Percentiles rank a stretch among this genome's conserved stretches.
Evolutionary conservation across 2,797 vertebrate species (phyloP).

Genomic region (Monodelphis domestica): DNA sequence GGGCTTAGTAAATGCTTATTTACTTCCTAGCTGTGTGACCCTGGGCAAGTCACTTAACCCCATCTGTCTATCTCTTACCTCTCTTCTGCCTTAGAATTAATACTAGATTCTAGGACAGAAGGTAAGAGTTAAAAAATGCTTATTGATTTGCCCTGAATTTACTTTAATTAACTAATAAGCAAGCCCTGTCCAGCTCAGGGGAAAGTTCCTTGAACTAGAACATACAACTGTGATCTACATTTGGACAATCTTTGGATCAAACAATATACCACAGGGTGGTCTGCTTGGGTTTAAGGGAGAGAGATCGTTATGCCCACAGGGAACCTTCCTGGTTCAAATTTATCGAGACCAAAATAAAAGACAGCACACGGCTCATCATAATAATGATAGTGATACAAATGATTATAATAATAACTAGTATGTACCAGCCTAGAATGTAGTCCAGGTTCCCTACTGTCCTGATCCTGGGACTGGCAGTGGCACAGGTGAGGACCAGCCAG

Average conservation of each 20-base stretch:
- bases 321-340: not conserved
- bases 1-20: not conserved
- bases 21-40: no score
- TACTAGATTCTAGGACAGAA: no score
- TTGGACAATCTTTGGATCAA: not conserved
- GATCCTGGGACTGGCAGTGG: not conserved
- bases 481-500: not conserved
- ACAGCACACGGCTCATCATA: not conserved
- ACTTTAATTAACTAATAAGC: not conserved
- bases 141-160: not conserved
- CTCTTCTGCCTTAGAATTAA: no score
- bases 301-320: not conserved
- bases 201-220: not conserved
- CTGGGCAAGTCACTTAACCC: no score
- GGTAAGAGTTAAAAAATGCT: no score
- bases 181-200: not conserved
- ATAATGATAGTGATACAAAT: not conserved
- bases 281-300: not conserved
- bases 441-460: not conserved
- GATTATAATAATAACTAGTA: not conserved
- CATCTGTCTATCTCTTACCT: no score
- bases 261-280: not conserved
- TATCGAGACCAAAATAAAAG: not conserved
- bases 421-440: not conserved
- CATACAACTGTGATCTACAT: not conserved